Base-by-base conservation (phyloP, 2,113 vertebrate genomes). In the Illadopsis cleaveri region DNA sequence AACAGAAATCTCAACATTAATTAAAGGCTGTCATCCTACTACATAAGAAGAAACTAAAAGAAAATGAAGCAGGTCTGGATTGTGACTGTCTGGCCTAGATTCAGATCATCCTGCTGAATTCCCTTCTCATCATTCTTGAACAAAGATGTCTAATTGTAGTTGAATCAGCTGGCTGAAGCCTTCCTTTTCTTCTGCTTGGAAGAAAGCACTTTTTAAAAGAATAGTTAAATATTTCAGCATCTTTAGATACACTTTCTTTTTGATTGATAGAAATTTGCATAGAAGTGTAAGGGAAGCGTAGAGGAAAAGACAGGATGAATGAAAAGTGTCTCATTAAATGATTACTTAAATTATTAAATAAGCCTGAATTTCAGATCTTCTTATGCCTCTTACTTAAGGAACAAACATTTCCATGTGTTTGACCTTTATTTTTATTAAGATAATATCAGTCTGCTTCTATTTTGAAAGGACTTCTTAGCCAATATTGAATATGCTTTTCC, bases 61-160 rank as follows among this genome's bases (percentile, higher is more conserved):
- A 73, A 86, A 66, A 84, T 81, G 89, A 81, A 81, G 35, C 47
- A 94, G 47, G 58, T 80, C 33, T 95, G 75, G 58, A 83, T 92
- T 93, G 53, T 61, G 21, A 73, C 50, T 85, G 23, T 61, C 79
- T 95, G 82, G n/a, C 66, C 88, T 94, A 81, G n/a, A 70, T 86
- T 92, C 60, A 76, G 10, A 76, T 93, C 51, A 87, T 78, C 62
- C 33, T 90, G 38, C 33, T 38, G 35, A 75, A 27, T 75, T 93
- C 30, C 18, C 28, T 86, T 90, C 42, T 87, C n/a, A 58, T 93
- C 40, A 9, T 79, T 80, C 28, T 53, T 66, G 37, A 71, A 73
- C 30, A 76, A 47, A 80, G 30, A 31, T 92, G 91, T 94, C n/a
- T 89, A 69, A 61, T 57, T 69, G 30, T 81, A 22, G 24, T 45